Conservation (phyloP, 1,140 invertebrate species). For the Cyclargus thomasi region DNA sequence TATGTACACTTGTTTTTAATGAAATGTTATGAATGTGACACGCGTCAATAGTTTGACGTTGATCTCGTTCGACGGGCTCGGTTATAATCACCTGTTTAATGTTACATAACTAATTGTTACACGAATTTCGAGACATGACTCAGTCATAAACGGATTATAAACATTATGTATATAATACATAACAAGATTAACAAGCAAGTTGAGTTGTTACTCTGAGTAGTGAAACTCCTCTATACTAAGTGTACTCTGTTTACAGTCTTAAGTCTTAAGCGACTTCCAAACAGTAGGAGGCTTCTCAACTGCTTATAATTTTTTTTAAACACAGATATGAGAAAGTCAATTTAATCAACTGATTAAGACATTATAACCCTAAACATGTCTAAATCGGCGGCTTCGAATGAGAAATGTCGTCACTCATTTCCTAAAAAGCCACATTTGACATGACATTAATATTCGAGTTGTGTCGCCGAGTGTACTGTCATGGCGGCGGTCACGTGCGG, state of each 20-base stretch:
- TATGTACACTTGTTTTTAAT: background rate
- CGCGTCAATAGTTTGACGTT: background rate
- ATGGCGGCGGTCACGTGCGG: constrained; percentile 43
- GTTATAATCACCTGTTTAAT: background rate
- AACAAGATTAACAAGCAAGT: background rate
- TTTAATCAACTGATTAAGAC: too few species aligned
- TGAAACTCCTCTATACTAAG: too few species aligned
- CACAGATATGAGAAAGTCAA: too few species aligned
- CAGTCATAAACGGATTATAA: background rate
- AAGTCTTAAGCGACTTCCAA: too few species aligned
- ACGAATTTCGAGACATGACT: background rate
- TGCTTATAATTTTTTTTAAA: too few species aligned
- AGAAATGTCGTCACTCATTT: background rate
- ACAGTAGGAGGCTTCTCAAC: too few species aligned
- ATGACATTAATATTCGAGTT: background rate
- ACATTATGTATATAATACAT: background rate
- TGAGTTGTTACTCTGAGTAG: background rate
- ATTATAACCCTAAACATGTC: background rate
- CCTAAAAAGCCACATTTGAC: background rate
- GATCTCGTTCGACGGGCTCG: background rate
- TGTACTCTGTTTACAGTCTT: too few species aligned
- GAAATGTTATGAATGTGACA: background rate
- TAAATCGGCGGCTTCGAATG: background rate
- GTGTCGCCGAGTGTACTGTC: background rate
- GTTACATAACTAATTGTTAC: background rate